Evolutionary conservation across 2,888 invertebrate species (phyloP).

Genomic region (Cheiracanthium punctorium): DNA sequence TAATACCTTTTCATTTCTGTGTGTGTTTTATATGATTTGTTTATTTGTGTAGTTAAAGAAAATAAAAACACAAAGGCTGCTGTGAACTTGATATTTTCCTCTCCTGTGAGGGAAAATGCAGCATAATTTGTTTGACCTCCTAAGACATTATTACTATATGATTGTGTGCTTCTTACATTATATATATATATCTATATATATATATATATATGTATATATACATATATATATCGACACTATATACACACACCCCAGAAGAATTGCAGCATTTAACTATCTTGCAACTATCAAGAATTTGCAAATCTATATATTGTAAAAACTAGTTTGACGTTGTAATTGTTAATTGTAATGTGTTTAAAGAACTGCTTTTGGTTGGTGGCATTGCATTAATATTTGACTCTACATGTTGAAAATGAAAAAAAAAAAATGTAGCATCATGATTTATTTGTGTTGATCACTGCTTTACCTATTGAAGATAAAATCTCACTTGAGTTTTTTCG

Average conservation of each 20-base stretch:
- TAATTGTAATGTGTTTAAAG: slow-evolving; percentile 62
- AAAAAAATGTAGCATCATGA: slow-evolving; percentile 27
- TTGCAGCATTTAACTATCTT: slow-evolving; percentile 67
- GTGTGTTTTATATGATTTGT: slow-evolving; percentile 48
- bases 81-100: slow-evolving; percentile 25
- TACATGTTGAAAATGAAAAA: slow-evolving; percentile 17
- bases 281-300: slow-evolving; percentile 66
- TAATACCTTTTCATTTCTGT: slow-evolving; percentile 24
- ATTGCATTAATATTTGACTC: slow-evolving; percentile 47
- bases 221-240: slow-evolving; percentile 64
- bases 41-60: slow-evolving; percentile 22
- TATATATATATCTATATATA: slow-evolving; percentile 37
- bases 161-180: slow-evolving; percentile 64
- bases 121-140: slow-evolving; percentile 52
- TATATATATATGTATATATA: slow-evolving; percentile 57
- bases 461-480: slow-evolving; percentile 44
- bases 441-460: slow-evolving; percentile 51
- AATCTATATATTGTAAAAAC: slow-evolving; percentile 67
- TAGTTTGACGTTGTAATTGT: slow-evolving; percentile 67
- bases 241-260: slow-evolving; percentile 62
- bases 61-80: slow-evolving; percentile 36
- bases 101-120: slow-evolving; percentile 10
- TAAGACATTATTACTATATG: slow-evolving; percentile 58
- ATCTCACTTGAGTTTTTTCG: slow-evolving; percentile 43
- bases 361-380: slow-evolving; percentile 58